Evolutionary conservation across 2,888 invertebrate genomes (phyloP).

Genomic region (Tribolium freemani): DNA sequence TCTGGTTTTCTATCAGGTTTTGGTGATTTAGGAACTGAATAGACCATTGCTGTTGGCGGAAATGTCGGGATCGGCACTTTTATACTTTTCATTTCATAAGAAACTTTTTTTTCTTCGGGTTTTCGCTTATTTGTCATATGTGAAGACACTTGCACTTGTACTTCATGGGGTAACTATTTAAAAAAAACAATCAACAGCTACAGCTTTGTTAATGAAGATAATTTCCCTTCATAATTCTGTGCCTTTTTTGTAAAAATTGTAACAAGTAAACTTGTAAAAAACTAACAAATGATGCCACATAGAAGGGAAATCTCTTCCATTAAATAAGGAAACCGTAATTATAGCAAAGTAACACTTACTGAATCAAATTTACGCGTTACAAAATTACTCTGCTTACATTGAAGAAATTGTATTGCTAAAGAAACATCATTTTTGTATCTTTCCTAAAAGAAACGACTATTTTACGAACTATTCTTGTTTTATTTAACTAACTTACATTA

Average conservation of each 20-base stretch:
- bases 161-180: slow-evolving; percentile 87
- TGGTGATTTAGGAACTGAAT: slow-evolving; percentile 71
- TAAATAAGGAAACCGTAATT: too few relatives aligned
- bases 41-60: slow-evolving; percentile 89
- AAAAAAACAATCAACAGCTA: not conserved
- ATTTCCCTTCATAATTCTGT: too few relatives aligned
- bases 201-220: too few relatives aligned
- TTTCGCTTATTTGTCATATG: slow-evolving; percentile 78
- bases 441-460: slow-evolving; percentile 74
- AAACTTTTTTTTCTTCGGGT: slow-evolving; percentile 66
- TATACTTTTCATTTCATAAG: slow-evolving; percentile 74
- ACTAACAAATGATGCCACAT: not conserved
- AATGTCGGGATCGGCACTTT: slow-evolving; percentile 85
- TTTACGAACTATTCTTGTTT: not conserved
- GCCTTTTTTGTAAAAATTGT: too few relatives aligned
- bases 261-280: not conserved
- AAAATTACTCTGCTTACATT: slow-evolving; percentile 96
- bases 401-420: slow-evolving; percentile 92
- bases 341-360: slow-evolving; percentile 73
- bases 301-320: not conserved
- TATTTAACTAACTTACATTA: slow-evolving; percentile 75
- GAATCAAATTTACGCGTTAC: slow-evolving; percentile 91
- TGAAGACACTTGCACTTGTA: slow-evolving; percentile 89
- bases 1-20: slow-evolving; percentile 64
- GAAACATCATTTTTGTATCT: slow-evolving; percentile 94